Conservation (phyloP, 53 echinoderm and acorn worm genomes). For the Temnopleurus reevesii region DNA sequence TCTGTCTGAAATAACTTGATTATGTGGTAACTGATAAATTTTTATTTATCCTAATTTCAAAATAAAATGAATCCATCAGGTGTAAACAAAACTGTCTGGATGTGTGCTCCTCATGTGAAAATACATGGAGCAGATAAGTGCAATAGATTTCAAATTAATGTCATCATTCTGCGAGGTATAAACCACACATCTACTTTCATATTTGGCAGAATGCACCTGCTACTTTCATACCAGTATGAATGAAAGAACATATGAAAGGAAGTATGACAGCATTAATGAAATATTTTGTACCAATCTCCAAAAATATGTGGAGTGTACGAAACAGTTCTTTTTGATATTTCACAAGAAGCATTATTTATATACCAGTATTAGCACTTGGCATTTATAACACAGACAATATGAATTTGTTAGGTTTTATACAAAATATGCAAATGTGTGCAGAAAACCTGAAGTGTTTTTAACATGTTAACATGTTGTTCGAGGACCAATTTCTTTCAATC, state of each 20-base stretch:
- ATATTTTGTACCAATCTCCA: not conserved
- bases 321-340: not conserved
- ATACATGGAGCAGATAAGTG: slow-evolving; percentile 15
- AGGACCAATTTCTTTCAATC: too few relatives aligned
- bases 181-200: not conserved
- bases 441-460: too few relatives aligned
- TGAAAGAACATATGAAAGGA: not conserved
- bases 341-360: not conserved
- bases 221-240: not conserved
- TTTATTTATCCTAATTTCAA: too few relatives aligned
- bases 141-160: not conserved
- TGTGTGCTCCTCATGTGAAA: not conserved
- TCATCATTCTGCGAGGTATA: not conserved
- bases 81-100: not conserved
- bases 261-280: not conserved
- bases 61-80: too few relatives aligned
- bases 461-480: too few relatives aligned
- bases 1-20: too few relatives aligned
- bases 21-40: too few relatives aligned
- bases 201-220: not conserved
- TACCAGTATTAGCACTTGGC: not conserved
- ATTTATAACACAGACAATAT: too few relatives aligned
- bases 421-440: too few relatives aligned
- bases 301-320: not conserved
- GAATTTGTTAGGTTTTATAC: too few relatives aligned